Evolutionary conservation across 2,113 vertebrate species (phyloP), one percentile per base, ranked within the genome.

Genomic region (Uropsilus gracilis): DNA sequence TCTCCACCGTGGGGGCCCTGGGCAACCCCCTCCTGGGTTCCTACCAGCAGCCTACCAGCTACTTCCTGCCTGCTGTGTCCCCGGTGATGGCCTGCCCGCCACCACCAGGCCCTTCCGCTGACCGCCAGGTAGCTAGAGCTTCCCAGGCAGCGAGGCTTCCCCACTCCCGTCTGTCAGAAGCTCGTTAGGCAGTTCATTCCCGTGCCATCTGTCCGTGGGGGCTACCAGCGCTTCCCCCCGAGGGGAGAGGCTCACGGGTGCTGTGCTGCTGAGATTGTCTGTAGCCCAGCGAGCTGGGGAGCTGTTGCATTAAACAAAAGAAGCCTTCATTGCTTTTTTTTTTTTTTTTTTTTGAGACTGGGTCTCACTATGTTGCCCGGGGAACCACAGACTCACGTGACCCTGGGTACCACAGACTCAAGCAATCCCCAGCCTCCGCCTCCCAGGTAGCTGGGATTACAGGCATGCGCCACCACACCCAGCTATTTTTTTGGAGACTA

Each of bases 31-130:
- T 99, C 42, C 96, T 99, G 22, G 98, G 99, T 95, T 98, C 99
- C 10, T 99, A 99, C 96, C 99, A 99, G 90, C 99, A 99, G 82
- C 97, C 98, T 3, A 3, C 98, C 0, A 99, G 98, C 72, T 99
- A 99, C 96, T 99, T 99, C 94, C 94, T 99, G 87, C 98, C 99
- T 18, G 94, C 99, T 0, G 95, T 99, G 28, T 98, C 99, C 13
- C 99, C 99, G 99, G 99, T 99, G 97, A 91, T 9, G 0, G 39
- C 90, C 39, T 13, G 69, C 69, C 55, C 42, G 0, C 5, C 18
- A 10, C 63, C 0, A 0, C 46, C 37, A 2, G 28, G 14, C 16
- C 9, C 37, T 16, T 34, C 42, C 50, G 34, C 32, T 16, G 32
- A 17, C 0, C 5, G 44, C 68, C 76, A 39, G 71, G 80, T 48